Conservation (phyloP, 2,888 invertebrate genomes). For the Andrena fulva region DNA sequence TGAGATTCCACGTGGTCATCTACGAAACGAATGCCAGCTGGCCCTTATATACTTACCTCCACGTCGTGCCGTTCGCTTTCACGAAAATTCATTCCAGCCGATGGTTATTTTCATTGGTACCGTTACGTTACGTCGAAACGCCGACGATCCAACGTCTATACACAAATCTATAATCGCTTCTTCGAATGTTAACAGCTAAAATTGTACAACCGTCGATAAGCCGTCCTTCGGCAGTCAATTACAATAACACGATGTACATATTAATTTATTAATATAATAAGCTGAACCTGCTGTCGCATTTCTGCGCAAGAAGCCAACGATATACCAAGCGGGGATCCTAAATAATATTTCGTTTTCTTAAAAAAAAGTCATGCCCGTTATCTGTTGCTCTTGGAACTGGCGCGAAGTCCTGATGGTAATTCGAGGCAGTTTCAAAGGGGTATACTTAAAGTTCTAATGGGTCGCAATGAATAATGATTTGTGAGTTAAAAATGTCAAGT, state of each 20-base stretch:
- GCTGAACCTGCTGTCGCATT: neutral
- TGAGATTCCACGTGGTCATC: slow-evolving; percentile 21
- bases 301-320: too few relatives aligned
- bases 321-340: too few relatives aligned
- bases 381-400: too few relatives aligned
- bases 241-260: neutral
- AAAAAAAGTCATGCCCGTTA: too few relatives aligned
- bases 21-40: slow-evolving; percentile 6
- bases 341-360: too few relatives aligned
- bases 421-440: neutral
- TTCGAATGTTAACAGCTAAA: neutral
- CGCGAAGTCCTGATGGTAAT: too few relatives aligned
- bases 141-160: neutral
- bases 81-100: slow-evolving; percentile 40
- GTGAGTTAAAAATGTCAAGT: neutral
- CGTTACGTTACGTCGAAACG: slow-evolving; percentile 36
- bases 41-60: neutral
- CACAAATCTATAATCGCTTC: slow-evolving; percentile 29
- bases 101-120: slow-evolving; percentile 45
- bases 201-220: too few relatives aligned
- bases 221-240: neutral
- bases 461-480: neutral
- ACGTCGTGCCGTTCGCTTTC: slow-evolving; percentile 37
- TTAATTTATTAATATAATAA: neutral
- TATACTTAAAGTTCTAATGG: neutral